phyloP scores from a whole-genome alignment of 2,888 invertebrate species.

The Himalopsyche japonica region DNA sequence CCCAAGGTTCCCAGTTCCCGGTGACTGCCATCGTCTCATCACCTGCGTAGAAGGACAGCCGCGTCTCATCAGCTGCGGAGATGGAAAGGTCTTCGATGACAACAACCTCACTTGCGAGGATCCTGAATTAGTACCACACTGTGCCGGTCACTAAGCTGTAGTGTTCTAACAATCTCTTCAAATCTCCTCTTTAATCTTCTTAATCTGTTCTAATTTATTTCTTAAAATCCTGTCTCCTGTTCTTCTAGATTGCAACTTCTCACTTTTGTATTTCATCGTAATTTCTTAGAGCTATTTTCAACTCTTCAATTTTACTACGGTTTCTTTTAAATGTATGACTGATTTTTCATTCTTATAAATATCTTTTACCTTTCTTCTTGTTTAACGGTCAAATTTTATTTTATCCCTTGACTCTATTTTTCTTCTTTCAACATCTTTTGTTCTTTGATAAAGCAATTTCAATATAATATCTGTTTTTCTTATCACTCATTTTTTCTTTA shows the following conservation, averaged over 20 bases:
- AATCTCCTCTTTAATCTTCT: neutral
- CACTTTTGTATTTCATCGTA: too few relatives aligned
- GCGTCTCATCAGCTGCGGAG: slow-evolving; percentile 83
- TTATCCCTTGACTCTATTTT: neutral
- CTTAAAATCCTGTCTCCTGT: too few relatives aligned
- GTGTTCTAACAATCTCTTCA: neutral
- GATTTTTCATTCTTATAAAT: too few relatives aligned
- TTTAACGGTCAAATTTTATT: neutral
- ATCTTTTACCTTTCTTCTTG: neutral
- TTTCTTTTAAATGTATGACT: too few relatives aligned
- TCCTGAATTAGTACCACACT: slow-evolving; percentile 64
- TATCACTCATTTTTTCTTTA: neutral
- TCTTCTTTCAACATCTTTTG: neutral
- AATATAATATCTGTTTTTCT: neutral
- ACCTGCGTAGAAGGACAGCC: slow-evolving; percentile 91
- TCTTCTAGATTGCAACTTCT: neutral
- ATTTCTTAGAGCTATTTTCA: too few relatives aligned
- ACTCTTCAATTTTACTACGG: too few relatives aligned
- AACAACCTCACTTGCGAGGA: slow-evolving; percentile 83
- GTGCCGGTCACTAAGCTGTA: slow-evolving; percentile 43
- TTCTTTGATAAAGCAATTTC: neutral
- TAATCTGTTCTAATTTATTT: neutral
- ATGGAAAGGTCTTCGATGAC: slow-evolving; percentile 86
- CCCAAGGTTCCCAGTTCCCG: slow-evolving; percentile 87
- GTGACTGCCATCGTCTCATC: slow-evolving; percentile 84